phyloP scores from a whole-genome alignment of 2,888 invertebrate species.

The Ectropis crepuscularia region DNA sequence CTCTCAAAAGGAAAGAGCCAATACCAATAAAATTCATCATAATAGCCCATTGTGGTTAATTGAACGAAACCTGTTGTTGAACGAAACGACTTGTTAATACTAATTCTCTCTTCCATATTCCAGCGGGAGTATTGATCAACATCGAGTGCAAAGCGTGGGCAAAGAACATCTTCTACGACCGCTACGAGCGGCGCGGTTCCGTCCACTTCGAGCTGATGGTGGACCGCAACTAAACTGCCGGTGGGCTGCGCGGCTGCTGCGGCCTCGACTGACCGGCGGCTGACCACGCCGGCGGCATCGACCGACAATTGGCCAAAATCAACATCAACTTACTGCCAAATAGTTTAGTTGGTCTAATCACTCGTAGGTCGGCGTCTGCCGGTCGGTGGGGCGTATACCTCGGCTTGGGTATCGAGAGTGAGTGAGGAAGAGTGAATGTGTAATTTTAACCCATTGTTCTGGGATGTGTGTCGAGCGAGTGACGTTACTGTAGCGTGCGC shows the following conservation, averaged over 20 bases:
- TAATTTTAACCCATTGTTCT: conserved; percentile 44
- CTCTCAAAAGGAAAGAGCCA: too few species aligned
- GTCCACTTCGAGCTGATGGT: conserved; percentile 98
- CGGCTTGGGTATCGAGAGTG: conserved; percentile 37
- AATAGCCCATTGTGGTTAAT: too few species aligned
- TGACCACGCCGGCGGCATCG: conserved; percentile 5
- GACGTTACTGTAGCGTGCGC: conserved; percentile 31
- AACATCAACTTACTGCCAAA: conserved; percentile 55
- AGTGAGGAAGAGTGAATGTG: conserved; percentile 36
- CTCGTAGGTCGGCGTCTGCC: conserved; percentile 50
- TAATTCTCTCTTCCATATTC: conserved; percentile 29
- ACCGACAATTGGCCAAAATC: conserved; percentile 46
- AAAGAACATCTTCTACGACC: conserved; percentile 93
- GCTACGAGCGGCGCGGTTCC: conserved; percentile 94
- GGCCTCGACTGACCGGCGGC: conserved; percentile 11
- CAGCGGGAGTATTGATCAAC: conserved; percentile 95
- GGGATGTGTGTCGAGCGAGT: conserved; percentile 35
- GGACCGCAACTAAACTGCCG: conserved; percentile 84
- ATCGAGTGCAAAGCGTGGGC: conserved; percentile 98
- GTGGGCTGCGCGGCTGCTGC: conserved; percentile 44
- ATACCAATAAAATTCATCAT: too few species aligned
- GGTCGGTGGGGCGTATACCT: conserved; percentile 37
- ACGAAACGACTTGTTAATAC: background rate
- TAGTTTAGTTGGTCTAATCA: conserved; percentile 52
- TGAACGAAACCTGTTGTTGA: too few species aligned